Evolutionary conservation across 2,888 invertebrate genomes (phyloP).

Genomic region (Blastobasis lacticolella): DNA sequence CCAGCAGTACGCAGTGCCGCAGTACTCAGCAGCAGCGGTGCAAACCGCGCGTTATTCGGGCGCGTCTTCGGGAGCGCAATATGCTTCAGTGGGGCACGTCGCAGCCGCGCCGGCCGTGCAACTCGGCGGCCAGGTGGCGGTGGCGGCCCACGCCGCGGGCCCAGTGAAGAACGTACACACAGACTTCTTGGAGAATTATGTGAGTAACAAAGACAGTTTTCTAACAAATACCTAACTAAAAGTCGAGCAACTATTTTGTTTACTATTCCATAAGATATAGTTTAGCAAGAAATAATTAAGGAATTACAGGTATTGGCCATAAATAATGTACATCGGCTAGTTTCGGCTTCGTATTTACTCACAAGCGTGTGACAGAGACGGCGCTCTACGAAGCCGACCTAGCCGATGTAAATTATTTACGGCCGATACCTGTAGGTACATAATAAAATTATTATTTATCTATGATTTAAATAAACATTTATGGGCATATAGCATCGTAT

Average conservation of each 20-base stretch:
- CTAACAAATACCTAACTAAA: background rate
- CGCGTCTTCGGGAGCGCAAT: slow-evolving; percentile 10
- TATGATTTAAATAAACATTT: too few relatives aligned
- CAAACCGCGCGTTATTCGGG: slow-evolving; percentile 1
- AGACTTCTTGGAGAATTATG: slow-evolving; percentile 77
- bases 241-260: background rate
- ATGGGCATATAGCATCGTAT: too few relatives aligned
- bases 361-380: too few relatives aligned
- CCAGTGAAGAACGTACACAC: slow-evolving; percentile 71
- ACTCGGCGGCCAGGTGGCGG: slow-evolving; percentile 17
- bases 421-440: too few relatives aligned
- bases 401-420: too few relatives aligned
- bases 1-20: slow-evolving; percentile 12
- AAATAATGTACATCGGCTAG: too few relatives aligned
- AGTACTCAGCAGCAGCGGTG: slow-evolving; percentile 9
- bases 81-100: slow-evolving; percentile 15
- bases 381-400: too few relatives aligned
- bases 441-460: too few relatives aligned
- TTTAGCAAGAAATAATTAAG: too few relatives aligned
- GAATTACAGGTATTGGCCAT: too few relatives aligned
- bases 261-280: too few relatives aligned
- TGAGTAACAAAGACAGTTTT: slow-evolving; percentile 42
- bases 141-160: slow-evolving; percentile 16
- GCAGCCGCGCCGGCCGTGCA: slow-evolving; percentile 21
- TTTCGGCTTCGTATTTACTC: too few relatives aligned